These are phyloP conservation scores for Galagoides demidoff DNA, from an alignment of 2,797 vertebrate genomes.

Conservation along the genomic window DNA sequence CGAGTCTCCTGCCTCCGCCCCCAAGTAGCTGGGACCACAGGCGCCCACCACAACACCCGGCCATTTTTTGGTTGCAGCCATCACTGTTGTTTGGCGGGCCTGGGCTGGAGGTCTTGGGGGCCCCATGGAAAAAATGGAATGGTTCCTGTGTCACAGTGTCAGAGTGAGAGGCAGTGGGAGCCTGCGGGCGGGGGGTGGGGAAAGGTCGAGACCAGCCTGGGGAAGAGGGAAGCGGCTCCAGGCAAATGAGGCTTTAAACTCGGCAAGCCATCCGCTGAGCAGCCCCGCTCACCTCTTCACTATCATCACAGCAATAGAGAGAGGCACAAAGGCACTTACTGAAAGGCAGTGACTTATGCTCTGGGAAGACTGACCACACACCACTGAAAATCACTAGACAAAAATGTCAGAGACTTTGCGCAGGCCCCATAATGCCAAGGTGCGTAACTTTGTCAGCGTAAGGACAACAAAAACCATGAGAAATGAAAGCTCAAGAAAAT, in stretches of 20 bases:
- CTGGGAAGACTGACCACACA: conserved; percentile 39
- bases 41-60: too few relatives aligned
- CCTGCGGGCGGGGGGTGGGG: background rate
- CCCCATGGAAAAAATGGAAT: background rate
- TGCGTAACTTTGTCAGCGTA: conserved; percentile 27
- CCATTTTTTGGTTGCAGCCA: too few relatives aligned
- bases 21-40: too few relatives aligned
- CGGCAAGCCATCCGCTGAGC: background rate
- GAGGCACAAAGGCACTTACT: conserved; percentile 15
- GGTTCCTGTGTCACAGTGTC: background rate
- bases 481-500: conserved; percentile 57
- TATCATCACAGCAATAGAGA: conserved; percentile 43
- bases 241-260: conserved; percentile 12
- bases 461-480: conserved; percentile 44
- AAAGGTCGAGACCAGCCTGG: conserved; percentile 3
- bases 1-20: too few relatives aligned
- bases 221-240: background rate
- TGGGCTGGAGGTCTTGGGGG: too few relatives aligned
- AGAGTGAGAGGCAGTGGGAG: background rate
- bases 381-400: conserved; percentile 54
- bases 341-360: conserved; percentile 43
- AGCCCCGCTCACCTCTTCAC: conserved; percentile 43
- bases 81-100: too few relatives aligned
- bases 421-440: background rate
- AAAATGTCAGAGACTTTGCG: background rate